Base-by-base conservation (phyloP, 2,888 invertebrate species). In the Trichacis sp. region DNA sequence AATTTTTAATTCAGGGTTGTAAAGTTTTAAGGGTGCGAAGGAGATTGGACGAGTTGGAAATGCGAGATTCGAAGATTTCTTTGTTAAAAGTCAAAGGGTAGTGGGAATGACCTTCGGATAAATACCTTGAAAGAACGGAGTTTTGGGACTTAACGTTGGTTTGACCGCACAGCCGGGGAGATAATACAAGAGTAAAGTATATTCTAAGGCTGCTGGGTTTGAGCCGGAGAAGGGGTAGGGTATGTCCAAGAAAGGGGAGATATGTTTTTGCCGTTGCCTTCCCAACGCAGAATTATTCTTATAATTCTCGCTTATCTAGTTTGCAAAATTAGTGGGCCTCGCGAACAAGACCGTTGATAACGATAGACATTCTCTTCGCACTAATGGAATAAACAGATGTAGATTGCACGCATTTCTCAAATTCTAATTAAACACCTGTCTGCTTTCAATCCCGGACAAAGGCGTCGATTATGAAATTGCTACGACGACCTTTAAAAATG, bases 51-150 rank as follows among this genome's bases (percentile, higher is more conserved):
- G n/a, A n/a, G n/a, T n/a, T n/a, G n/a, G n/a, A n/a, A n/a, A n/a
- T n/a, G n/a, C n/a, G n/a, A n/a, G n/a, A n/a, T n/a, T n/a, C n/a
- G n/a, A n/a, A n/a, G n/a, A n/a, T n/a, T n/a, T n/a, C n/a, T n/a
- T n/a, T n/a, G n/a, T n/a, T n/a, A n/a, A n/a, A 11, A 20, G 54
- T 24, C 5, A 12, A 40, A 9, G 14, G 9, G 5, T 1, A 14
- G 40, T 40, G 12, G 40, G 15, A 40, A 40, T 40, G 40, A 40
- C 40, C 40, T 40, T 40, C 12, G 15, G 2, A 40, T 40, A 40
- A 40, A 40, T 40, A 40, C 40, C 40, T 40, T 15, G 15, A 14
- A 40, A 40, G 9, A 2, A 5, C 15, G 15, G 2, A 40, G 40
- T 40, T 40, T 40, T 40, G 40, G 40, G 12, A 40, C 15, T 12